These are phyloP conservation scores for Loris lydekkerianus DNA, from an alignment of 2,797 vertebrate species.

Conservation along the genomic window DNA sequence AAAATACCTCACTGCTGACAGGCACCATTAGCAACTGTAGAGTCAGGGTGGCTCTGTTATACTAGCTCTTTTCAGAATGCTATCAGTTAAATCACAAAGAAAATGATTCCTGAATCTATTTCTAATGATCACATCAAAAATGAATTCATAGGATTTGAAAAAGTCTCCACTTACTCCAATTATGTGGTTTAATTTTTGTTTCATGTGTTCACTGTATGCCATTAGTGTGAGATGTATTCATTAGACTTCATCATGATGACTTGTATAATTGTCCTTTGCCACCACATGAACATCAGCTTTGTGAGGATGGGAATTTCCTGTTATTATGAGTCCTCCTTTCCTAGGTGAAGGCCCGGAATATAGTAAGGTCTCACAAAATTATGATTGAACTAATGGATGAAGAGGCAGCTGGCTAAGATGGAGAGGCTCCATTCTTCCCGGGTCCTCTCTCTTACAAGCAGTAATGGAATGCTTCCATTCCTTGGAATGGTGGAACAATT, in stretches of 20 bases:
- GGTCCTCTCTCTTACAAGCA: background rate
- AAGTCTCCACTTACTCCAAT: background rate
- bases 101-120: background rate
- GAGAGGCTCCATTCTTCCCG: background rate
- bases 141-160: background rate
- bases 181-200: background rate
- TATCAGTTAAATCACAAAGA: slow-evolving; percentile 30
- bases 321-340: slow-evolving; percentile 1
- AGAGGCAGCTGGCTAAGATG: background rate
- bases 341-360: background rate
- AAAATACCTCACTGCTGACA: background rate
- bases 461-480: background rate
- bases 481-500: background rate
- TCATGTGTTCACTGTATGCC: background rate
- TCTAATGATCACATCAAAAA: background rate
- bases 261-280: background rate
- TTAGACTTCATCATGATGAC: background rate
- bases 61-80: background rate
- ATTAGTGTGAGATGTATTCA: background rate
- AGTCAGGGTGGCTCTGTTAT: background rate
- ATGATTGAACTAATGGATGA: background rate
- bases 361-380: background rate
- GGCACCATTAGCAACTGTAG: background rate
- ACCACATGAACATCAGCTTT: background rate
- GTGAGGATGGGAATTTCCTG: background rate